phyloP scores from a whole-genome alignment of 2,888 invertebrate species.

The Tetragonula carbonaria region DNA sequence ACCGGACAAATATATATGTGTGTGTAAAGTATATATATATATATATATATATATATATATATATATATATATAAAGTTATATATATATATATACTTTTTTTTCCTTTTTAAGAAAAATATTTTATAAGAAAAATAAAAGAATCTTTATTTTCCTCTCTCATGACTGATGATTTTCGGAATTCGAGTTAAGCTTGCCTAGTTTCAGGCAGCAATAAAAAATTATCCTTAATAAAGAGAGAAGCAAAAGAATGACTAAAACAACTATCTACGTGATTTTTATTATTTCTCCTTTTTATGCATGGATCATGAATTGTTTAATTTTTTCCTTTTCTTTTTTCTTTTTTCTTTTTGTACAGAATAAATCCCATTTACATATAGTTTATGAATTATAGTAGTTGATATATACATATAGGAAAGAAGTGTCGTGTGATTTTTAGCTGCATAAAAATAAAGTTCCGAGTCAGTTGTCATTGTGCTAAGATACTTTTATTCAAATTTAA shows the following conservation, averaged over 20 bases:
- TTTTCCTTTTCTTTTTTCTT: not conserved
- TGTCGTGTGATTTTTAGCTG: not conserved
- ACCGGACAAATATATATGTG: not conserved
- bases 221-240: conserved; percentile 72
- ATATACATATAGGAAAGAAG: not conserved
- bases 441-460: too few species aligned
- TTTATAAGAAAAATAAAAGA: not conserved
- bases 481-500: not conserved
- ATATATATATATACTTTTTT: not conserved
- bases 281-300: conserved; percentile 30
- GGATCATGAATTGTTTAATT: not conserved
- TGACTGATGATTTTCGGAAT: conserved; percentile 52
- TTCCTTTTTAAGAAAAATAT: not conserved
- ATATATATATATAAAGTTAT: not conserved
- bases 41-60: not conserved
- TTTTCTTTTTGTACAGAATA: not conserved
- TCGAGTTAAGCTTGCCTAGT: conserved; percentile 62
- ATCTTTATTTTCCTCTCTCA: conserved; percentile 27
- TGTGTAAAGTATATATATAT: not conserved
- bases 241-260: conserved; percentile 60
- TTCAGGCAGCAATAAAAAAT: conserved; percentile 65
- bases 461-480: too few species aligned
- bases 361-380: not conserved
- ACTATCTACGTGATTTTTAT: conserved; percentile 7
- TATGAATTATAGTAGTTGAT: not conserved